Evolutionary conservation across 2,888 invertebrate species (phyloP), one percentile per base, ranked within the genome.

Genomic region (Bellardia bayeri): DNA sequence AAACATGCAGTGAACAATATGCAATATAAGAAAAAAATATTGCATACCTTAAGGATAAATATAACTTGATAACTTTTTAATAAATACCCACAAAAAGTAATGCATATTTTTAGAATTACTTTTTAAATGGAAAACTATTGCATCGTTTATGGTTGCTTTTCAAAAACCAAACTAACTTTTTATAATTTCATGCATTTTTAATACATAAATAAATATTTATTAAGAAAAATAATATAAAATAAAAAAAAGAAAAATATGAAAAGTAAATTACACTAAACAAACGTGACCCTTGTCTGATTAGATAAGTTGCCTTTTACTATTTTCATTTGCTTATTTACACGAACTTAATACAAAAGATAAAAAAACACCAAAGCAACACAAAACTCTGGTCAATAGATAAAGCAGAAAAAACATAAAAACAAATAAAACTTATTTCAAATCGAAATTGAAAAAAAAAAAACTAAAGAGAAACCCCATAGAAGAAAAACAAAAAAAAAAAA

Each of bases 201-300:
- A 30, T 40, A 56, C n/a, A n/a, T 14, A 49, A 58, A 45, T 42
- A 16, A 42, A 68, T 68, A 68, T 9, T n/a, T 14, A 68, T 40
- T 42, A 11, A 61, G 64, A 5, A 51, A 72, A 49, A 30, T 13
- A 13, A 11, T 45, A 45, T 69, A 42, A 45, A n/a, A 37, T 37
- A 37, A 64, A 61, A 58, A 51, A 33, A 7, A 66, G 33, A 58
- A 42, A 42, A 42, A 42, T 2, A 45, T 45, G 54, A 58, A 74
- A 82, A 69, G 8, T 66, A 80, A 81, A 83, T 76, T 83, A 76
- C 56, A 75, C 42, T 11, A 45, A 74, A 63, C 30, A 82, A 78
- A 87, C 85, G 87, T 87, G 87, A 87, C 79, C 74, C 74, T 68
- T 54, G 71, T 51, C 61, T 82, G 85, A 85, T 85, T 85, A 87